Evolutionary conservation across 2,888 invertebrate species (phyloP), one percentile per base, ranked within the genome.

Genomic region (Cerastis rubricosa): DNA sequence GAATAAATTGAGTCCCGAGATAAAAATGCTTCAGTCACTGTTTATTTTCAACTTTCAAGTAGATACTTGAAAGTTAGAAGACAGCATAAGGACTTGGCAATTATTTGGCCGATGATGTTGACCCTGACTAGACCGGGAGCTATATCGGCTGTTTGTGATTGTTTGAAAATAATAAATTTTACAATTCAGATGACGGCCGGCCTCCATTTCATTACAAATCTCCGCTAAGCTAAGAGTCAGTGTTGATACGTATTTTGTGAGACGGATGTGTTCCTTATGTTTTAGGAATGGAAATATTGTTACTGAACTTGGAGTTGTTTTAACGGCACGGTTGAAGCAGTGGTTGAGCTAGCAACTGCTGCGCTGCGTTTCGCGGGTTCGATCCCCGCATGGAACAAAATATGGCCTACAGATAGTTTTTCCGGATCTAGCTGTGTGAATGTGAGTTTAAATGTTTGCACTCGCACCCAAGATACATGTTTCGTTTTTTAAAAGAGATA

Each of bases 81-180:
- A 40, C 17, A 64, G 19, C 29, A 49, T 25, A 74, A 63, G 12
- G 45, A 14, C 45, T 70, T 25, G n/a, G 68, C 12, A 77, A 75
- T 84, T 73, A 73, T 81, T 69, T 67, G 49, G n/a, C n/a, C 59
- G 25, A 61, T 76, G 59, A 67, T 54, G 64, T 71, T 71, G 73
- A 74, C 47, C 67, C 51, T 69, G 29, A 57, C 35, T 54, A 72
- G 22, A 54, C 25, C 12, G 14, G 54, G 29, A 29, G 57, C 35
- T n/a, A 25, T 25, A 25, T 19, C 14, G n/a, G 19, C 49, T 61
- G 25, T 61, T 73, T 61, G 45, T 19, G 78, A 70, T 85, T 85
- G 86, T 87, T 85, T 86, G 86, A 89, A 89, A 89, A 91, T 90
- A 91, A 92, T 91, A 91, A 91, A 91, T 92, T 93, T 90, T 92